Base-by-base conservation (phyloP, 92 coral and sea anemone genomes). In the Pocillopora meandrina region DNA sequence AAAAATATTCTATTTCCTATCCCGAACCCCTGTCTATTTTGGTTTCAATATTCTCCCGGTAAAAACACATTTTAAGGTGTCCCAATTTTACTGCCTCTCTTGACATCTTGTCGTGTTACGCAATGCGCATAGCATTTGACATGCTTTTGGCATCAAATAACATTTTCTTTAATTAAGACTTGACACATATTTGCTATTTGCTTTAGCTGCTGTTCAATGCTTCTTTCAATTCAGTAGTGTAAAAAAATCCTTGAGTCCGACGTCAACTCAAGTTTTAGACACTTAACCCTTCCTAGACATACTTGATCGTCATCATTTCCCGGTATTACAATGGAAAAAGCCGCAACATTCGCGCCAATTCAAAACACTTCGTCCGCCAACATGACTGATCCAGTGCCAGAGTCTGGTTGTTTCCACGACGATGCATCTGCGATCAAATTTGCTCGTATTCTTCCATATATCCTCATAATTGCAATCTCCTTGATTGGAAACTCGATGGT, bases 401-500 rank as follows among this genome's bases (percentile, higher is more conserved):
- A 81, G 75, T 35, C 88, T n/a, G 85, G 77, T 10, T 93, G 96
- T 65, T 93, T 93, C 34, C 77, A 83, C 16, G 67, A 61, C 4
- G 91, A 93, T 79, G 78, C 92, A 55, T 17, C 71, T 15, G 89
- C 82, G 17, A 65, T 52, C 12, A 89, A 87, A 72, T 66, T 61
- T 17, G 84, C 68, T 57, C 89, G 90, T 58, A 89, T 91, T 61
- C 62, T 86, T 36, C 90, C 93, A 13, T 91, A 93, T 56, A 88
- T 90, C 65, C 68, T 93, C 10, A 89, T 93, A n/a, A 93, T 93
- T 23, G 31, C 90, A 10, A 62, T 88, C 1, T 93, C 96, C 49
- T 79, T 93, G 56, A 71, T 91, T 36, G 94, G 92, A 5, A 93
- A 93, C 85, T 82, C 89, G 8, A 58, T 93, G 74, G 96, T 93